Base-by-base conservation (phyloP, 2,888 invertebrate genomes). In the Tubiluchus corallicola region DNA sequence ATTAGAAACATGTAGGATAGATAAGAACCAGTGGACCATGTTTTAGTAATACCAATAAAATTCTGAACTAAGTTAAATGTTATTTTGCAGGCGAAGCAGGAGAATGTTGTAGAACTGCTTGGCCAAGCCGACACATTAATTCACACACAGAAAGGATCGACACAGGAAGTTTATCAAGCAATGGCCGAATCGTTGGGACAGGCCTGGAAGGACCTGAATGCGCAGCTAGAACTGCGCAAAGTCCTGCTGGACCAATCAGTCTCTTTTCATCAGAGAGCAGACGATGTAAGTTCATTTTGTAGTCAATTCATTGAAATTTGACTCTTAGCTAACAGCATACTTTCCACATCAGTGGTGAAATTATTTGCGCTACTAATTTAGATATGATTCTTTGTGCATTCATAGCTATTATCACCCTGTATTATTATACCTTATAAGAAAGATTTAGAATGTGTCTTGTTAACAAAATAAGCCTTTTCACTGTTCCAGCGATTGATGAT, bases 101-200 rank as follows among this genome's bases (percentile, higher is more conserved):
- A 79, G 58, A 83, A 85, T 44, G 82, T 85, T 55, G 82, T 82
- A 57, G 83, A 84, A 64, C 73, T 87, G 48, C 74, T 84, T 48
- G 73, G 77, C 43, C 79, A 82, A 65, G 83, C 85, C n/a, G 85
- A 87, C 63, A 77, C 78, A 57, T 68, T 83, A 51, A 77, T 83
- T 53, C 75, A 77, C 44, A 63, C 66, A 52, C 65, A 67, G 53
- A 58, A 57, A 48, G 77, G 76, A 20, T 79, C 81, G 58, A 79
- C 80, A 17, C 58, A 61, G 2, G 79, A 80, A 65, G 80, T 85
- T 20, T 82, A 84, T 62, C 76, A 79, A 46, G 83, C 84, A 21
- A 87, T 87, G 85, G 83, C 83, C 15, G 80, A 82, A 59, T 65
- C 67, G 20, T 58, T 71, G 44, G 66, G 64, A 15, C 59, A 64